Base-by-base conservation (phyloP, 1,140 invertebrate genomes). In the Andricus grossulariae region DNA sequence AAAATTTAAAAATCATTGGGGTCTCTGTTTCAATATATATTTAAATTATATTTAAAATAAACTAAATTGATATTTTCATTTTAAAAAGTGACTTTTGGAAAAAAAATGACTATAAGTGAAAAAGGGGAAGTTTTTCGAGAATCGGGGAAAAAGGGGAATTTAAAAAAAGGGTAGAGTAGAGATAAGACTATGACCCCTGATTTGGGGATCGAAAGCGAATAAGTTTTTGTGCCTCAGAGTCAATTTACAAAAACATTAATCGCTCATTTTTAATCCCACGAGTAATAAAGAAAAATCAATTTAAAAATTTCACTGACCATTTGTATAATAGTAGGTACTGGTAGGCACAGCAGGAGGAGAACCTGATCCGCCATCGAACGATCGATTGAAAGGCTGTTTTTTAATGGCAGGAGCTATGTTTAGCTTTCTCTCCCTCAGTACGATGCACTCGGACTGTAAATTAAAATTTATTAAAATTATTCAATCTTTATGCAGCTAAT, bases 381-480 rank as follows among this genome's bases (percentile, higher is more conserved):
- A 90, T 84, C 90, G 88, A 86, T 88, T 91, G 71, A 91, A 91
- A 45, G 90, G 87, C 92, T 97, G 96, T 90, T 97, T 97, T 86
- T 96, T 96, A 79, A 97, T 96, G 78, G 97, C 96, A 80, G 96
- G 96, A n/a, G 96, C 97, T 89, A 97, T 97, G 87, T 97, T 97
- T 72, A 97, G 90, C 90, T 97, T 97, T 83, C 96, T 93, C 87
- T 97, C 96, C 87, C 95, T 94, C 80, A 97, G 92, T 52, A 97
- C 93, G 79, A 96, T 93, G 87, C 95, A 94, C 79, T 96, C 95
- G 70, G 93, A 92, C 94, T 96, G 87, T 76, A 92, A 92, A 82
- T 80, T 73, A 74, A 80, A 72, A 73, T 85, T 75, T 50, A 78
- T 75, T 16, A 32, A 66, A 66, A 16, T 45, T 45, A 45, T 45